phyloP scores from a whole-genome alignment of 2,113 vertebrate genomes.

The Chloroceryle aenea region DNA sequence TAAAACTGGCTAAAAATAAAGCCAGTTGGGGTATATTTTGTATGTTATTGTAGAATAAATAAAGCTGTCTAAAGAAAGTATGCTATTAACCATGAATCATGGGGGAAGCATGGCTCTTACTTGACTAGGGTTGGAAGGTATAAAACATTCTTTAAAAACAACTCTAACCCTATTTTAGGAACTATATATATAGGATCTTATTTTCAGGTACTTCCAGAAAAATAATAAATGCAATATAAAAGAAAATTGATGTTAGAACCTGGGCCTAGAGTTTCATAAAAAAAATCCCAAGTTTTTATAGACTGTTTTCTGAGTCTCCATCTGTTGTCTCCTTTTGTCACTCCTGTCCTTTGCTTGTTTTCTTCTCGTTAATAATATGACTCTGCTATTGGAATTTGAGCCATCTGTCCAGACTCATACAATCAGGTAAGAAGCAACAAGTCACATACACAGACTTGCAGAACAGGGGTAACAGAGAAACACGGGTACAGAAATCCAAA shows the following conservation, averaged over 20 bases:
- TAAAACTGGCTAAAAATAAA: conserved; percentile 64
- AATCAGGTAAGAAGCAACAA: neutral
- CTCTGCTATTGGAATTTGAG: neutral
- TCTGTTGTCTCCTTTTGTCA: neutral
- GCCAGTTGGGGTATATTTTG: conserved; percentile 51
- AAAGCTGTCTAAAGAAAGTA: conserved; percentile 56
- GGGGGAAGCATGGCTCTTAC: conserved; percentile 9
- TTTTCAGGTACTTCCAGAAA: conserved; percentile 25
- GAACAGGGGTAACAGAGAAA: neutral
- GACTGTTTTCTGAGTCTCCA: neutral
- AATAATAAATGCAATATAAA: conserved; percentile 10
- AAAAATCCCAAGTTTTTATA: neutral
- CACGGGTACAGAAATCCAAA: neutral
- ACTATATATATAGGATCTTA: conserved; percentile 11
- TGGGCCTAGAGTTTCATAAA: neutral
- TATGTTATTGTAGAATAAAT: conserved; percentile 59
- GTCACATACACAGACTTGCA: neutral
- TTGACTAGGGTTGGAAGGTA: conserved; percentile 1
- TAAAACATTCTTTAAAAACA: conserved; percentile 48
- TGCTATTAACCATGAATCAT: conserved; percentile 62
- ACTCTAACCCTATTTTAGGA: conserved; percentile 8
- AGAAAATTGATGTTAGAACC: neutral
- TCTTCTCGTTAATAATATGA: neutral
- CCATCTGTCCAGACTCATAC: neutral
- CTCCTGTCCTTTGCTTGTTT: neutral